Base-by-base conservation (phyloP, 2,113 vertebrate genomes). In the Empidonax alnorum region DNA sequence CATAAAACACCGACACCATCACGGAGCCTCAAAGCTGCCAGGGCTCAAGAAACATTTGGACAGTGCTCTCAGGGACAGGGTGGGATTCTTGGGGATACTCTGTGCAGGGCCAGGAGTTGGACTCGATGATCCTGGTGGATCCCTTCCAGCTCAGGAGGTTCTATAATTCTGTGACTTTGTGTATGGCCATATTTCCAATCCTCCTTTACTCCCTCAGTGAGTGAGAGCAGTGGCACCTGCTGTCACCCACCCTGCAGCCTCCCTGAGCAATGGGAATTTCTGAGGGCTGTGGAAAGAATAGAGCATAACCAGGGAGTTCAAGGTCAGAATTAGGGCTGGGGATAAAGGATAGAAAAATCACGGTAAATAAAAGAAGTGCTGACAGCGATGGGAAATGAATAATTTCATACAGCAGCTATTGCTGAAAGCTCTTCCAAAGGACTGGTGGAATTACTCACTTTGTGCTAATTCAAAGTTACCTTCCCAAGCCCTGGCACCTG, bases 361-460 rank as follows among this genome's bases (percentile, higher is more conserved):
- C 2, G 12, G 44, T 93, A 90, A 95, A 94, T 90, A 87, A 90
- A 96, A 91, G 78, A 74, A 90, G 33, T 89, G 92, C 95, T 93
- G 96, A 85, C 71, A 93, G 89, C 53, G 66, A 65, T 14, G n/a
- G 58, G 59, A 85, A 93, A 79, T 35, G 63, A 91, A 78, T 94
- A 55, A 87, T 85, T 95, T 87, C 33, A 2, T 89, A 20, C 28
- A 75, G 87, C 66, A 81, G 49, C 77, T 87, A 47, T 46, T 89
- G 73, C 86, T 88, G 79, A 65, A 76, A 91, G 39, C 79, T 76
- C 23, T 84, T 85, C 73, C 41, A 81, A 62, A 87, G 62, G 79
- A 61, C 44, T 59, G 0, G 3, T 53, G 41, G 87, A 95, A 89
- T 94, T 92, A 59, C 79, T 90, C 50, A 30, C 76, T 53, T 80